Evolutionary conservation across 2,113 vertebrate species (phyloP).

Genomic region (Cromileptes altivelis): DNA sequence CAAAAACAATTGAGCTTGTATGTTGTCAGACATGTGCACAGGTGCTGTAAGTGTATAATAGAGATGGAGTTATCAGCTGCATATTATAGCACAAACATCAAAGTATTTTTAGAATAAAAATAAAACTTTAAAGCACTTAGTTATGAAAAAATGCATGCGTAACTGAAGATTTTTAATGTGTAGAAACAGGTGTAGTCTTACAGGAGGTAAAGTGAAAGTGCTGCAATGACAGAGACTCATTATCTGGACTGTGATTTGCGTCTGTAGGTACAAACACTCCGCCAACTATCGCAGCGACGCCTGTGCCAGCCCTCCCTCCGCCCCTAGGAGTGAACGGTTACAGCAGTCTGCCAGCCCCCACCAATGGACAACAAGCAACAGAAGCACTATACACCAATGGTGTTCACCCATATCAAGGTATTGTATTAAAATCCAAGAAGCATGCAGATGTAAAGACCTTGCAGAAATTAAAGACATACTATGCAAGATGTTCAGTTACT

Average conservation of each 20-base stretch:
- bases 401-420: conserved; percentile 90
- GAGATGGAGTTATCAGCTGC: background rate
- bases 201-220: background rate
- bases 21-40: background rate
- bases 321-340: conserved; percentile 89
- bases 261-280: conserved; percentile 89
- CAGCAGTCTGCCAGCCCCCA: conserved; percentile 85
- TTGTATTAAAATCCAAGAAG: background rate
- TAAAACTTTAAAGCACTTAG: too few species aligned
- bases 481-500: too few species aligned
- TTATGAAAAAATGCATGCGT: background rate
- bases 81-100: background rate
- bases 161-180: background rate
- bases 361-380: conserved; percentile 87
- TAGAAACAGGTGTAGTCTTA: background rate
- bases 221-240: background rate
- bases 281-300: conserved; percentile 88
- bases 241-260: conserved; percentile 25
- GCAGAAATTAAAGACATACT: too few species aligned
- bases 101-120: conserved; percentile 1
- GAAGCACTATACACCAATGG: conserved; percentile 90
- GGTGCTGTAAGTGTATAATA: background rate
- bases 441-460: too few species aligned
- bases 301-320: conserved; percentile 86
- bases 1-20: conserved; percentile 11